These are phyloP conservation scores for Urocyon cinereoargenteus DNA, from an alignment of 2,797 vertebrate species.

Conservation along the genomic window DNA sequence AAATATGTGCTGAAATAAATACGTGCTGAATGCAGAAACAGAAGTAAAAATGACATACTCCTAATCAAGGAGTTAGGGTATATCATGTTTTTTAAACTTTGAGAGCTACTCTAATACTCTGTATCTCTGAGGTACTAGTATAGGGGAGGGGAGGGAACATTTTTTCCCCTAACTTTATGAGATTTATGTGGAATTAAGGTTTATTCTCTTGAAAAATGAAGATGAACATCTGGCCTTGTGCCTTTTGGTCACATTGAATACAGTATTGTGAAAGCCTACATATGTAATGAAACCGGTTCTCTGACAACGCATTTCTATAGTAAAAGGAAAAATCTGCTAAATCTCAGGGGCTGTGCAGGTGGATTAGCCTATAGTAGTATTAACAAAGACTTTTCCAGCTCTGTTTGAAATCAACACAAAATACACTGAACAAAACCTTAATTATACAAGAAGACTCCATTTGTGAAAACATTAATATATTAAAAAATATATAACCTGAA, in stretches of 20 bases:
- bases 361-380: neutral
- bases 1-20: neutral
- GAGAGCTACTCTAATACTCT: neutral
- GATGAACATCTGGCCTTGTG: neutral
- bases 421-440: neutral
- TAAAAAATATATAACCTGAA: neutral
- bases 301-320: neutral
- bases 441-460: neutral
- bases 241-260: neutral
- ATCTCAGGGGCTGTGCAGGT: neutral
- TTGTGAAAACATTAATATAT: neutral
- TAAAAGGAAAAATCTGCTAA: neutral
- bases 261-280: neutral
- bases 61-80: neutral
- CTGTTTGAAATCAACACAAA: slow-evolving; percentile 38
- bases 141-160: neutral
- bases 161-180: neutral
- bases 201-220: neutral
- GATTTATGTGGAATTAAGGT: slow-evolving; percentile 1
- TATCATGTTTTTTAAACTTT: neutral
- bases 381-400: neutral
- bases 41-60: neutral
- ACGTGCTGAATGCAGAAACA: neutral
- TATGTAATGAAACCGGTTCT: slow-evolving; percentile 19
- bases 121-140: neutral